Base-by-base conservation (phyloP, 2,113 vertebrate genomes). In the Gobio gobio region DNA sequence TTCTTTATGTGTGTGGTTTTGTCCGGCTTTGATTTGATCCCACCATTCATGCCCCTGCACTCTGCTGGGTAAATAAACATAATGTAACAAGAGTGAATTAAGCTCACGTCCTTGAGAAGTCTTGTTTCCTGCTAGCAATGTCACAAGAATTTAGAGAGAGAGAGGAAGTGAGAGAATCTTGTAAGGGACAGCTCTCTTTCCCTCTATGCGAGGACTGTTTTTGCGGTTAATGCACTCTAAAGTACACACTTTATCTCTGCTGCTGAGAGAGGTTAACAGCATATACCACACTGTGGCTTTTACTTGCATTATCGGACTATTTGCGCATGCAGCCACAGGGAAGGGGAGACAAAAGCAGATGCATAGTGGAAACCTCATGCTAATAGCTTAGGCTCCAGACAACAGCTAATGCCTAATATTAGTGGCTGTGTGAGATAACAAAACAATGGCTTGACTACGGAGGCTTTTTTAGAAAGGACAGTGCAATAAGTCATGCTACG, bases 81-180 rank as follows among this genome's bases (percentile, higher is more conserved):
- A 90, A 90, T 89, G 88, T 88, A 92, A 91, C 89, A 91, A 77
- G 70, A 66, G 78, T 88, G 89, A 86, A 58, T 74, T 85, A 78
- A 87, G 70, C 85, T 61, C 18, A 45, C 26, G 56, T 82, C 86
- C 86, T 59, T 29, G 63, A 84, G 84, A 81, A 43, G 22, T 72
- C 78, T 70, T 47, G 59, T 56, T 82, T 82, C 49, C 84, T 66
- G 59, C 78, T 73, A 85, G 78, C 80, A 24, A 75, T 70, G 66
- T 82, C 43, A 81, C 20, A 24, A 47, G 26, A 66, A 36, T 59
- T 40, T 33, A 18, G 77, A 59, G 64, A 56, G 58, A 29, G 58
- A 29, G 59, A 78, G 54, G 26, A 40, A 74, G 61, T 7, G 24
- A 64, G 54, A 74, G 80, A 24, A 29, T 40, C 47, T 56, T 80